Base-by-base conservation (phyloP, 2,113 vertebrate genomes). In the Poeciliopsis prolifica region DNA sequence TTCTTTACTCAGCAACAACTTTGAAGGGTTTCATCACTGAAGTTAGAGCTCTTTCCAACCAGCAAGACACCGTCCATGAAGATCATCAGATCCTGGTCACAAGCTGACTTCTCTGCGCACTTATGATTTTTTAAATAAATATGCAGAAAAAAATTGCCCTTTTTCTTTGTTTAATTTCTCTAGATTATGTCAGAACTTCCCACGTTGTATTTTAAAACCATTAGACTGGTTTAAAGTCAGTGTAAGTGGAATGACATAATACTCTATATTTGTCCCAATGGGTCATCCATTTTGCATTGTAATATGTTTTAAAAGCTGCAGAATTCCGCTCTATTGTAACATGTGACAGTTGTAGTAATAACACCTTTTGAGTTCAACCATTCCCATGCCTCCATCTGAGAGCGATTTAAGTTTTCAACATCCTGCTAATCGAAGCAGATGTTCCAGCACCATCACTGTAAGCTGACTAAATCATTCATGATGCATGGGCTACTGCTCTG, bases 401-500 rank as follows among this genome's bases (percentile, higher is more conserved):
- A 40, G 30, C 73, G 35, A 70, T 74, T 74, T 3, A 37, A 37
- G 14, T 74, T 66, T 72, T 61, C 33, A 61, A 65, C 63, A 78
- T 73, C 66, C 13, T 44, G 62, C 74, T 65, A 40, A 81, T 82
- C 58, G 54, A 54, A 54, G 58, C 17, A 70, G 65, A 80, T 82
- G 78, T 77, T 76, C 61, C 79, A 71, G 65, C 44, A 61, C 61
- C 60, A 51, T 87, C 74, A 76, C 65, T 78, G 69, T 76, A 76
- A 68, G 31, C 51, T 68, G 63, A 79, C 30, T 78, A 65, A 81
- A 81, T 82, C 44, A 78, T 77, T 81, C 65, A 69, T 60, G 78
- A 33, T 75, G 80, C 63, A 74, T 54, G 10, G 30, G 72, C 76
- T 75, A 13, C 13, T 72, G 66, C 66, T 74, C 11, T 35, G 35